phyloP scores from a whole-genome alignment of 2,888 invertebrate genomes.

The Sinhomidia bicolor region DNA sequence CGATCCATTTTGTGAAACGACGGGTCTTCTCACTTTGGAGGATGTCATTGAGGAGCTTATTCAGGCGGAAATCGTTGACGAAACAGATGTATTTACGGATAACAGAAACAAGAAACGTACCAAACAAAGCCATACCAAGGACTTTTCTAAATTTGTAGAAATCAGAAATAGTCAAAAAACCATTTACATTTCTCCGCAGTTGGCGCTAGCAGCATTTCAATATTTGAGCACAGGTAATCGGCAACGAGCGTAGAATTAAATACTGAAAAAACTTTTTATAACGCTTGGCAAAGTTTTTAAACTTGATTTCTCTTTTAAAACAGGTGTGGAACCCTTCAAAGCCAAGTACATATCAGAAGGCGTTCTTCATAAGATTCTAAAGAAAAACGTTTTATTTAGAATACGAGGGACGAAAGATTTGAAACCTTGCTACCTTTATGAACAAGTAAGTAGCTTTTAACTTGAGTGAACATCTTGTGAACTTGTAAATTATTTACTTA shows the following conservation, averaged over 20 bases:
- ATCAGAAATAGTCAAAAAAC: constrained; percentile 88
- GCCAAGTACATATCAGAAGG: constrained; percentile 92
- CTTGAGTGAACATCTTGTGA: background rate
- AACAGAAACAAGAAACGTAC: constrained; percentile 76
- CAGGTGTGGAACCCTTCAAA: constrained; percentile 95
- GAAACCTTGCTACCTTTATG: constrained; percentile 80
- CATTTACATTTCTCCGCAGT: constrained; percentile 94
- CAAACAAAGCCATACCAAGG: constrained; percentile 83
- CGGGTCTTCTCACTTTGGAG: constrained; percentile 96
- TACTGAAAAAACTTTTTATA: too few species aligned
- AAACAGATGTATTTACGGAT: constrained; percentile 90
- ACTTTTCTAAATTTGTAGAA: constrained; percentile 94
- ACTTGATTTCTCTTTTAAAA: too few species aligned
- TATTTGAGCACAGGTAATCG: constrained; percentile 94
- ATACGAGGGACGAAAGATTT: constrained; percentile 87
- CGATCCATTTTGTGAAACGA: constrained; percentile 96
- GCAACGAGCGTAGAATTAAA: too few species aligned
- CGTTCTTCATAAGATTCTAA: constrained; percentile 93
- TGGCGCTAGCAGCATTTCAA: constrained; percentile 96
- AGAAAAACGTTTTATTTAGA: constrained; percentile 94
- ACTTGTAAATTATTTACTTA: background rate
- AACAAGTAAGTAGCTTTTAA: constrained; percentile 36
- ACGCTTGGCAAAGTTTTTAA: too few species aligned
- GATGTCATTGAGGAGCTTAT: constrained; percentile 97
- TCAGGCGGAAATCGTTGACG: constrained; percentile 98